phyloP scores from a whole-genome alignment of 2,888 invertebrate species.

The Graphium colonna region DNA sequence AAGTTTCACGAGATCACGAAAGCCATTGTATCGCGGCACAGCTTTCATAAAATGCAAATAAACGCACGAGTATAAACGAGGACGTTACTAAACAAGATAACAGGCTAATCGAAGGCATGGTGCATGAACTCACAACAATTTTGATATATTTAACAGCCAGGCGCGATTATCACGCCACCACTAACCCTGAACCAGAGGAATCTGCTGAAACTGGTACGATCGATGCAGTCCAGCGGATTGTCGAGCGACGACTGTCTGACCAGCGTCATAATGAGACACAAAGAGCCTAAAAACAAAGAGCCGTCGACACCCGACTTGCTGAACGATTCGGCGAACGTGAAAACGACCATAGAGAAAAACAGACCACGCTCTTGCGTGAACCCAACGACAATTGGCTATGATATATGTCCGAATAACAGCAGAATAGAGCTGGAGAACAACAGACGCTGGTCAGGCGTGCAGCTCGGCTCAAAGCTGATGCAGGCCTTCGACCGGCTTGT shows the following conservation, averaged over 20 bases:
- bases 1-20: conserved; percentile 58
- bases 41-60: conserved; percentile 79
- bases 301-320: conserved; percentile 80
- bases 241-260: conserved; percentile 77
- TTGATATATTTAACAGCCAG: conserved; percentile 78
- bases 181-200: conserved; percentile 81
- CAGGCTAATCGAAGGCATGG: conserved; percentile 61
- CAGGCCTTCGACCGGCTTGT: conserved; percentile 86
- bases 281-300: conserved; percentile 70
- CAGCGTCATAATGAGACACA: conserved; percentile 75
- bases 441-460: conserved; percentile 87
- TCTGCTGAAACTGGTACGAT: conserved; percentile 78
- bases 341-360: conserved; percentile 73
- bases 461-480: conserved; percentile 84
- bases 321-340: conserved; percentile 77
- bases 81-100: conserved; percentile 22
- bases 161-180: conserved; percentile 75
- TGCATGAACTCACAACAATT: conserved; percentile 69
- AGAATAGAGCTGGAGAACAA: conserved; percentile 71
- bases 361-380: conserved; percentile 87
- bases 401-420: conserved; percentile 72
- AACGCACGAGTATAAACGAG: conserved; percentile 47
- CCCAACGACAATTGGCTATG: conserved; percentile 68
- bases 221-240: conserved; percentile 78
- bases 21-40: conserved; percentile 63